Base-by-base conservation (phyloP, 1,140 invertebrate genomes). In the Drosophila mojavensis region DNA sequence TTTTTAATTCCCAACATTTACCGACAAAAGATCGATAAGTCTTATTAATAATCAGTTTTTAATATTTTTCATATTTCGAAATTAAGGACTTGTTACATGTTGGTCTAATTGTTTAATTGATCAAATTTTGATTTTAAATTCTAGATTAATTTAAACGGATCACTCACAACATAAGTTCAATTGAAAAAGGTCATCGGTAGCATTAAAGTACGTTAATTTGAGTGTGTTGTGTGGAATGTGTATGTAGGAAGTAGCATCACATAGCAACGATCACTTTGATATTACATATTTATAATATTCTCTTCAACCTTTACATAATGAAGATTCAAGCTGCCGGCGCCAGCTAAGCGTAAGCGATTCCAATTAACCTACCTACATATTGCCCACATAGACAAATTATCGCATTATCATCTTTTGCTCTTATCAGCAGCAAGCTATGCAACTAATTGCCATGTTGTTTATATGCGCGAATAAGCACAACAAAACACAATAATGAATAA, bases 401-500 rank as follows among this genome's bases (percentile, higher is more conserved):
- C 15, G 13, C 10, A 43, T 47, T 53, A 47, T 62, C 54, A 61
- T 36, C 30, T 45, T 59, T 28, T 39, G 17, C 13, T 64, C 48
- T 78, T 50, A 66, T 72, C 75, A 81, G 11, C 3, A 39, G 65
- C 64, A 75, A 13, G n/a, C 41, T 53, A 59, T 69, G 65, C 51
- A 55, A 45, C 50, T 53, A 41, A 60, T 68, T 61, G 64, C 53
- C 56, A 69, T 70, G 79, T 85, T 78, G 72, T 78, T 78, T 78
- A 78, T 75, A 75, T 70, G 71, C 71, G 71, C 71, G 71, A 78
- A 78, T 65, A 63, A 74, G 53, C 59, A 61, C 62, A 84, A 66
- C 65, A 81, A 74, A 85, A 74, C 48, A 84, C 47, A 76, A 51
- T 55, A 71, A 54, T 48, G 30, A 60, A 74, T 33, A 71, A 71